phyloP scores from a whole-genome alignment of 2,888 invertebrate species.

The Drosophila koepferae region DNA sequence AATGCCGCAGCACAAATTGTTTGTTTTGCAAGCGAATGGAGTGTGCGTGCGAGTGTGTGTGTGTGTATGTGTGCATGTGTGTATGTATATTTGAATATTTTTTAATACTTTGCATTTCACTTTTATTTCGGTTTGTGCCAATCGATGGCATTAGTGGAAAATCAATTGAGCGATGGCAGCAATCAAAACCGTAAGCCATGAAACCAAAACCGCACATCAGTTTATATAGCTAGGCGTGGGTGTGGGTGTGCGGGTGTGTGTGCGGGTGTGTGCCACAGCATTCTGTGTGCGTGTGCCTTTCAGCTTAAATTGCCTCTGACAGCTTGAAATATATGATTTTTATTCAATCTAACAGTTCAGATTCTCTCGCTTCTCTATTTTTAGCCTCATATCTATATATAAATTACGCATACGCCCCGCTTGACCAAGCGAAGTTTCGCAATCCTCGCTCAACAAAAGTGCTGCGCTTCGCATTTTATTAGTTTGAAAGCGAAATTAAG shows the following conservation, averaged over 20 bases:
- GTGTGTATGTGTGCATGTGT: slow-evolving; percentile 5
- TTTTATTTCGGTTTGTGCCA: slow-evolving; percentile 67
- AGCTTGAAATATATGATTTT: slow-evolving; percentile 68
- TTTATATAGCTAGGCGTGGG: slow-evolving; percentile 29
- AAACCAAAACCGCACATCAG: slow-evolving; percentile 76
- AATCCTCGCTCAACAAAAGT: slow-evolving; percentile 16
- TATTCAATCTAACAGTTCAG: slow-evolving; percentile 65
- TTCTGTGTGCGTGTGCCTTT: slow-evolving; percentile 36
- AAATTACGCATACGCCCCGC: slow-evolving; percentile 35
- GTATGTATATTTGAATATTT: slow-evolving; percentile 19
- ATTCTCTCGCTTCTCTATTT: slow-evolving; percentile 38
- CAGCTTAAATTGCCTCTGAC: slow-evolving; percentile 72
- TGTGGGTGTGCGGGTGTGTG: slow-evolving; percentile 18
- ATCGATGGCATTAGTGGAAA: slow-evolving; percentile 77
- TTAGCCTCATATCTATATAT: slow-evolving; percentile 12
- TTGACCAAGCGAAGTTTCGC: slow-evolving; percentile 35
- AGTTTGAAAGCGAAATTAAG: slow-evolving; percentile 45
- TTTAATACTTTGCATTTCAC: slow-evolving; percentile 71
- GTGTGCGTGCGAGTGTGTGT: slow-evolving; percentile 3
- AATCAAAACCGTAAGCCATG: slow-evolving; percentile 79
- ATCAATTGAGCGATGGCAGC: slow-evolving; percentile 80
- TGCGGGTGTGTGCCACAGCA: not conserved
- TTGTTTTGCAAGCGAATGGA: slow-evolving; percentile 37
- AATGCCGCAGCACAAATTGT: slow-evolving; percentile 65
- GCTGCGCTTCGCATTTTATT: not conserved